Base-by-base conservation (phyloP, 2,797 vertebrate genomes). In the Dallia pectoralis region DNA sequence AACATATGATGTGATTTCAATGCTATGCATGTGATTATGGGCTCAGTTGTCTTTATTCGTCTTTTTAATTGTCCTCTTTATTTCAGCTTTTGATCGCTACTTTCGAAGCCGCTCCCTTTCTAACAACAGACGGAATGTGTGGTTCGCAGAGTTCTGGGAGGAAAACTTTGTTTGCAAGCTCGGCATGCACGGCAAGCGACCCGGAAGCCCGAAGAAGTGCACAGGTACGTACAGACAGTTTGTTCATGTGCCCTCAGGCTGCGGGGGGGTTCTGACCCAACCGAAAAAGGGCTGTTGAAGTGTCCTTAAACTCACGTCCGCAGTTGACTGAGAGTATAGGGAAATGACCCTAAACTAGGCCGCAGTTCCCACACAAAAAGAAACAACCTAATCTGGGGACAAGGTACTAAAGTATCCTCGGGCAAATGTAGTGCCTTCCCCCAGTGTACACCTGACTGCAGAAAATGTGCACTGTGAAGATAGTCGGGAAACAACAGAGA, bases 61-160 rank as follows among this genome's bases (percentile, higher is more conserved):
- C 30, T 7, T 29, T 0, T 16, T 11, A 1, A 30, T 61, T 4
- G 47, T 18, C 66, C 74, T 4, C 27, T 49, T 36, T 16, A 47
- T 69, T 29, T 29, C 81, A 99, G 97, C 96, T 2, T 99, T 98
- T 71, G 97, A 99, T 80, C 94, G 96, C 74, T 98, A 98, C 88
- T 99, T 99, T 91, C 95, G 93, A 89, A 99, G 97, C 81, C 95
- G 97, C 77, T 97, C 97, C 0, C 93, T 99, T 84, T 95, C 96
- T 82, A 99, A 98, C 89, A 99, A 99, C 87, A 89, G 97, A 86
- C 94, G 97, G 81, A 99, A 99, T 76, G 95, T 98, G 47, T 99
- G 97, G 97, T 99, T 99, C 77, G 97, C 97, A 12, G 97, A 99
- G 87, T 99, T 98, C 86, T 99, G 97, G 97, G 97, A 99, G 82